These are phyloP conservation scores for Miniopterus natalensis DNA, from an alignment of 2,113 vertebrate species.

Conservation along the genomic window DNA sequence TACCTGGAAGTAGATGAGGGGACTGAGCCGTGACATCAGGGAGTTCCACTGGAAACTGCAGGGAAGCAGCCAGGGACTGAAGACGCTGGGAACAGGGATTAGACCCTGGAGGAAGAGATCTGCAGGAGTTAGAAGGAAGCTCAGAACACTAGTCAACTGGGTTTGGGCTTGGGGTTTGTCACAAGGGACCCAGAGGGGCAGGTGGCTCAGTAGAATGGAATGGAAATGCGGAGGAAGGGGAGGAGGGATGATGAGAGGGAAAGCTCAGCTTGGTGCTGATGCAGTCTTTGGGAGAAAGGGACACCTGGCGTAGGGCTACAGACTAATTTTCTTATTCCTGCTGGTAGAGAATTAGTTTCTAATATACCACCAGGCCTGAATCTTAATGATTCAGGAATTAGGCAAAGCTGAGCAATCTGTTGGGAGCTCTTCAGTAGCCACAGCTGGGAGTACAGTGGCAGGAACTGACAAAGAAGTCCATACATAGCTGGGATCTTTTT, in stretches of 20 bases:
- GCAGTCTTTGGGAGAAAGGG: slow-evolving; percentile 64
- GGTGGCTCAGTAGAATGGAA: not conserved
- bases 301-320: slow-evolving; percentile 76
- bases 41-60: not conserved
- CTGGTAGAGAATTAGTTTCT: slow-evolving; percentile 77
- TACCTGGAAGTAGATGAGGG: not conserved
- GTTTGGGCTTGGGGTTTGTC: not conserved
- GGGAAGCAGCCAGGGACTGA: not conserved
- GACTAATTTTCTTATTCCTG: slow-evolving; percentile 76
- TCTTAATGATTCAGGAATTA: slow-evolving; percentile 82
- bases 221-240: not conserved
- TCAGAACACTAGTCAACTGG: not conserved
- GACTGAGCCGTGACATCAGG: not conserved
- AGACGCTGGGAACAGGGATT: accelerated
- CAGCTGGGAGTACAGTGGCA: slow-evolving; percentile 76
- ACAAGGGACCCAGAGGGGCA: not conserved
- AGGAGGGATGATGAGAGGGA: not conserved
- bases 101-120: not conserved
- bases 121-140: not conserved
- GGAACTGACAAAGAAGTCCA: slow-evolving; percentile 73
- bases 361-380: slow-evolving; percentile 79
- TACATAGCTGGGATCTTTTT: slow-evolving; percentile 63
- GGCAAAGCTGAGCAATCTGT: slow-evolving; percentile 71
- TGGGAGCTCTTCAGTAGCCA: slow-evolving; percentile 77
- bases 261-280: slow-evolving; percentile 63